Conservation (phyloP, 2,113 vertebrate genomes). For the Gyps fulvus region DNA sequence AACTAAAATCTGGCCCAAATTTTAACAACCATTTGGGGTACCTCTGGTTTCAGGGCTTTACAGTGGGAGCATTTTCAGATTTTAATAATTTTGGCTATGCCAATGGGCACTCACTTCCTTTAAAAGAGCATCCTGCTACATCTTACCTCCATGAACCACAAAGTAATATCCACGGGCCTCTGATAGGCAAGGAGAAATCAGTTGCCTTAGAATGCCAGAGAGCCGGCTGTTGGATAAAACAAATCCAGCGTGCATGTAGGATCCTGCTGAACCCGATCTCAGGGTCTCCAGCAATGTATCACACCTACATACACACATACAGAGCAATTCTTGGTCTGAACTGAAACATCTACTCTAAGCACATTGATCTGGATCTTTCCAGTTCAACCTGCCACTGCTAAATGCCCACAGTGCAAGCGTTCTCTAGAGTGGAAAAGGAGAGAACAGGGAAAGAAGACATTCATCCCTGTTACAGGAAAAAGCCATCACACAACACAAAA, state of each 20-base stretch:
- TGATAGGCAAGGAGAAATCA: background rate
- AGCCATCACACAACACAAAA: background rate
- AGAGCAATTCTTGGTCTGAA: background rate
- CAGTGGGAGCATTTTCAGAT: background rate
- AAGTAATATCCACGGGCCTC: background rate
- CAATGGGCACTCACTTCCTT: background rate
- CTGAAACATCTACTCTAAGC: background rate
- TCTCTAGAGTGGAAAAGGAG: background rate
- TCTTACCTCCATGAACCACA: background rate
- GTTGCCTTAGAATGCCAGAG: background rate
- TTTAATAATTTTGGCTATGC: background rate
- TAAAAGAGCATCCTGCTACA: background rate
- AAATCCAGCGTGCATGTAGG: background rate
- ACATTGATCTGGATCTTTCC: background rate
- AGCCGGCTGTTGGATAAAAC: background rate
- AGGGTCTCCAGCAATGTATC: background rate
- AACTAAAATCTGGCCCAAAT: background rate
- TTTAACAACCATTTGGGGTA: background rate
- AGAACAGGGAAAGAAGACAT: background rate
- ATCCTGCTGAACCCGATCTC: background rate
- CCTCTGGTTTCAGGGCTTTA: background rate
- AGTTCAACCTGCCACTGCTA: background rate
- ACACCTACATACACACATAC: background rate
- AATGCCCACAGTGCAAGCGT: background rate
- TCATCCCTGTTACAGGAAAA: background rate